phyloP scores from a whole-genome alignment of 1,140 invertebrate genomes.

The Eupristina koningsbergeri region DNA sequence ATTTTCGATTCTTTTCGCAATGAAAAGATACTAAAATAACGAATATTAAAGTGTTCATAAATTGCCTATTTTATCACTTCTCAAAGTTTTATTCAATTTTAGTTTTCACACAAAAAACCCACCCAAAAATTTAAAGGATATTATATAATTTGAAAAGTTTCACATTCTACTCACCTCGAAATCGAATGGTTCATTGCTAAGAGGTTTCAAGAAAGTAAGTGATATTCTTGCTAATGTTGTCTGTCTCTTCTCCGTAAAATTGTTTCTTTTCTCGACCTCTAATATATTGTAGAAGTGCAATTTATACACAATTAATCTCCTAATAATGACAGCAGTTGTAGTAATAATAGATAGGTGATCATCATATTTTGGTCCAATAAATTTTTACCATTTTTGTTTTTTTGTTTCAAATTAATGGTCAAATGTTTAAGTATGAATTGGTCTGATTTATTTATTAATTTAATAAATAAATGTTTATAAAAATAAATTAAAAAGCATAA shows the following conservation, averaged over 20 bases:
- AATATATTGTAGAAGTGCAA: constrained; percentile 42
- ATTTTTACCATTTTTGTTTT: constrained; percentile 13
- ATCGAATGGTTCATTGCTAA: constrained; percentile 65
- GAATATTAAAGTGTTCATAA: neutral
- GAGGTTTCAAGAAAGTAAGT: constrained; percentile 69
- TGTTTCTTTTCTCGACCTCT: constrained; percentile 39
- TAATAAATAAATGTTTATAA: neutral
- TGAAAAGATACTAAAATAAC: neutral
- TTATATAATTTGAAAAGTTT: constrained; percentile 59
- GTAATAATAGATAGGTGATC: constrained; percentile 33
- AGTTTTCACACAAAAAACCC: constrained; percentile 51
- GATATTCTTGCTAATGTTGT: constrained; percentile 70
- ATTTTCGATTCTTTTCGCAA: neutral
- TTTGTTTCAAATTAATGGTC: neutral
- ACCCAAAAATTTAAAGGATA: constrained; percentile 58
- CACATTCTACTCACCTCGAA: constrained; percentile 69
- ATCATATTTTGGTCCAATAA: constrained; percentile 35
- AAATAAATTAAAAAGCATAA: neutral
- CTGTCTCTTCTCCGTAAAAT: constrained; percentile 69
- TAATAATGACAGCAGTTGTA: constrained; percentile 32
- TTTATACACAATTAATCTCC: constrained; percentile 42
- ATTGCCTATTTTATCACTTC: neutral
- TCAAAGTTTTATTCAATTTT: neutral
- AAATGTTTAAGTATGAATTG: neutral
- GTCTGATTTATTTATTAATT: constrained; percentile 1